Conservation (phyloP, 2,113 vertebrate genomes). For the Corythoichthys intestinalis region DNA sequence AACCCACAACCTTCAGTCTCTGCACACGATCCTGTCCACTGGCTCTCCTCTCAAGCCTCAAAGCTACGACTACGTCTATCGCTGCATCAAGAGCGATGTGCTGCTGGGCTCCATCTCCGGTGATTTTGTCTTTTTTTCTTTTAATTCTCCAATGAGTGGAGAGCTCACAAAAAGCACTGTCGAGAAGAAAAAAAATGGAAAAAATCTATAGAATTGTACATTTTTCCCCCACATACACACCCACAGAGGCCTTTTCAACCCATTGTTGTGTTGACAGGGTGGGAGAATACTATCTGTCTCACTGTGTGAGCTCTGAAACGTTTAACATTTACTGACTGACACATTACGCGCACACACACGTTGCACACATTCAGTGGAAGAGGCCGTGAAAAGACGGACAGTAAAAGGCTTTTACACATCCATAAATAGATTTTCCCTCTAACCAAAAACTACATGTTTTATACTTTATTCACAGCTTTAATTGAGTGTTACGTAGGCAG, state of each 20-base stretch:
- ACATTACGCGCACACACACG: slow-evolving; percentile 20
- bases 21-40: slow-evolving; percentile 91
- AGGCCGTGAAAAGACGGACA: not conserved
- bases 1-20: slow-evolving; percentile 87
- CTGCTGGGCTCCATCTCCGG: slow-evolving; percentile 95
- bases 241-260: slow-evolving; percentile 27
- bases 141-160: not conserved
- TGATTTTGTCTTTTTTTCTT: slow-evolving; percentile 38
- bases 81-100: slow-evolving; percentile 81
- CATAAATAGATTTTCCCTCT: not conserved
- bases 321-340: slow-evolving; percentile 66
- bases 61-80: slow-evolving; percentile 94
- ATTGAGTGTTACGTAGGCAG: too few species aligned
- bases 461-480: not conserved
- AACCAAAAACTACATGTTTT: not conserved
- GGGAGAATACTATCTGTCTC: slow-evolving; percentile 49
- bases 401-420: slow-evolving; percentile 1
- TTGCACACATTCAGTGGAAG: not conserved
- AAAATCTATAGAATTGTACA: slow-evolving; percentile 29
- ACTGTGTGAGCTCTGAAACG: slow-evolving; percentile 42
- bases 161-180: not conserved
- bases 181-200: not conserved
- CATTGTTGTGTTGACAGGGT: slow-evolving; percentile 57
- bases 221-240: slow-evolving; percentile 27
- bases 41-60: slow-evolving; percentile 90